Evolutionary conservation across 2,113 vertebrate species (phyloP).

Genomic region (Oncorhynchus mykiss): DNA sequence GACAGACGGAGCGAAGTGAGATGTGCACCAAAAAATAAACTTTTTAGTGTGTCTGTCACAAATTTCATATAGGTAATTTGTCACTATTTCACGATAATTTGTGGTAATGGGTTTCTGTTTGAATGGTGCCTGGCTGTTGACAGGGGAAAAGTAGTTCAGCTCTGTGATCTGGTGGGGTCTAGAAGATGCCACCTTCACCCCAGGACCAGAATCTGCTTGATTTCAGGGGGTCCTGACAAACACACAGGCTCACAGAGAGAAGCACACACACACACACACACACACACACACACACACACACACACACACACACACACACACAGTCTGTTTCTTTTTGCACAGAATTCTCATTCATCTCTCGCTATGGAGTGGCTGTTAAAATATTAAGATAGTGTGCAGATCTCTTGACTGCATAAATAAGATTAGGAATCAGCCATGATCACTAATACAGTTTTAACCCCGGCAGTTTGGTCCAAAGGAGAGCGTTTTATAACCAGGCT

Average conservation of each 20-base stretch:
- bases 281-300: constrained; percentile 1
- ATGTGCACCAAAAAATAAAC: background rate
- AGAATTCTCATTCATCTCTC: constrained; percentile 6
- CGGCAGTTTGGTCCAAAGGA: constrained; percentile 35
- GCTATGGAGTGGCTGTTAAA: constrained; percentile 40
- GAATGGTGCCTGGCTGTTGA: constrained; percentile 12
- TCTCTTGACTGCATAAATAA: constrained; percentile 51
- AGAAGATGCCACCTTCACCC: constrained; percentile 47
- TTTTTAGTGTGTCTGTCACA: too few species aligned
- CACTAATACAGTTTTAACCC: constrained; percentile 61
- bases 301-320: background rate
- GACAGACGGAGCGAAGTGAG: constrained; percentile 3
- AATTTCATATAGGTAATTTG: too few species aligned
- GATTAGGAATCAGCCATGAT: constrained; percentile 54
- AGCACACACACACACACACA: background rate
- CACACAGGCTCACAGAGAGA: too few species aligned
- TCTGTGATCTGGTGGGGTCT: constrained; percentile 32
- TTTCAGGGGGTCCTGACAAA: constrained; percentile 38
- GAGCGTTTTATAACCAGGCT: constrained; percentile 46
- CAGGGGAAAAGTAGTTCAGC: constrained; percentile 27
- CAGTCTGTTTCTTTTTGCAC: background rate
- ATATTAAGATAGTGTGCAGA: constrained; percentile 59
- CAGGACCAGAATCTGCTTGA: constrained; percentile 46
- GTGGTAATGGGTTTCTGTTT: background rate
- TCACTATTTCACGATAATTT: background rate